Conservation (phyloP, 1,140 invertebrate species). For the Antheraea mylitta region DNA sequence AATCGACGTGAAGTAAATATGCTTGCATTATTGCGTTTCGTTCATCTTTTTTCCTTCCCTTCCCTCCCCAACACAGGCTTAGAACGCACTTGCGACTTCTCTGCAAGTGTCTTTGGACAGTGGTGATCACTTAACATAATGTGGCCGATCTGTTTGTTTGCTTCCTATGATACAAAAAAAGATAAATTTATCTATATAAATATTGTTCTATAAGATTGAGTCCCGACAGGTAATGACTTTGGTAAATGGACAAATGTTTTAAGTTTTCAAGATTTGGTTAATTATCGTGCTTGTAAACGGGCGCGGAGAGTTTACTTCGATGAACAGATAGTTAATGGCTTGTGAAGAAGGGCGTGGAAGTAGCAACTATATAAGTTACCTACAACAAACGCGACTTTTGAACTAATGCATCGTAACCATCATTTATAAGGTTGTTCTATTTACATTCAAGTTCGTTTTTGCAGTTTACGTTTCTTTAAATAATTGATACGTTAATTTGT, state of each 20-base stretch:
- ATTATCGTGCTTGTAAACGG: constrained; percentile 47
- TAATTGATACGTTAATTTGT: too few species aligned
- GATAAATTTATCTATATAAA: not conserved
- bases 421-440: constrained; percentile 2
- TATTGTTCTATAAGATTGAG: not conserved
- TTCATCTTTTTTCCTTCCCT: too few species aligned
- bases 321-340: constrained; percentile 44
- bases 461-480: too few species aligned
- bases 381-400: constrained; percentile 30
- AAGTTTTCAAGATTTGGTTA: constrained; percentile 58
- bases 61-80: too few species aligned
- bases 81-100: too few species aligned
- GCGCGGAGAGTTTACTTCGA: constrained; percentile 29
- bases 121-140: too few species aligned
- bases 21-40: too few species aligned
- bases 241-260: constrained; percentile 48
- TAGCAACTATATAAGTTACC: constrained; percentile 23
- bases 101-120: too few species aligned
- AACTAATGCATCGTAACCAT: constrained; percentile 30
- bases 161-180: too few species aligned
- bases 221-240: not conserved
- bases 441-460: not conserved
- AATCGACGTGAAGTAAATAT: too few species aligned
- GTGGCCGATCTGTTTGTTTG: too few species aligned
- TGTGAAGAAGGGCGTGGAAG: constrained; percentile 32